phyloP scores from a whole-genome alignment of 1,140 invertebrate species.

The Venustaconcha ellipsiformis region DNA sequence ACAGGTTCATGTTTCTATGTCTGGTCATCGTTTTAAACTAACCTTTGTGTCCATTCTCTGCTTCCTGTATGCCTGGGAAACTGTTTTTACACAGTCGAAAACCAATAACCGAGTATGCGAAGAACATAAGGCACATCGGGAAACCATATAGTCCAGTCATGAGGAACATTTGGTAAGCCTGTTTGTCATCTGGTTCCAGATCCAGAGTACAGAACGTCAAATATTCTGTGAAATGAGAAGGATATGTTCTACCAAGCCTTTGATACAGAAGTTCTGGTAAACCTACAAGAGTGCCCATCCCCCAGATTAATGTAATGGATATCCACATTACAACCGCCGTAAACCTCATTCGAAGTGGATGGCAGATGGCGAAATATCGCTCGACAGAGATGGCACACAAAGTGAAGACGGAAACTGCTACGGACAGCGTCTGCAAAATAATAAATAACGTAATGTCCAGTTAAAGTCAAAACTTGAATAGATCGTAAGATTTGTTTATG shows the following conservation, averaged over 20 bases:
- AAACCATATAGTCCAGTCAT: conserved; percentile 62
- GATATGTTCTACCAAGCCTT: conserved; percentile 29
- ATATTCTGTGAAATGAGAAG: conserved; percentile 28
- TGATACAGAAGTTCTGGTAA: conserved; percentile 47
- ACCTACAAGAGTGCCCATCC: conserved; percentile 77
- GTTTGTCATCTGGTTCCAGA: conserved; percentile 45
- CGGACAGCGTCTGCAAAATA: conserved; percentile 81
- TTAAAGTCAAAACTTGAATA: no score
- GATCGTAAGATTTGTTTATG: no score
- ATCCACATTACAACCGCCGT: conserved; percentile 82
- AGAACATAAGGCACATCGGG: conserved; percentile 38
- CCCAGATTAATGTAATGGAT: conserved; percentile 82
- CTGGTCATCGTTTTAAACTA: no score
- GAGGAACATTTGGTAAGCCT: conserved; percentile 77
- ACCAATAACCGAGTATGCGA: conserved; percentile 18
- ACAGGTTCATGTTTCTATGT: no score
- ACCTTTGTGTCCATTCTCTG: no score
- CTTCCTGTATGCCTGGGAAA: not conserved
- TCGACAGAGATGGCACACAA: conserved; percentile 91
- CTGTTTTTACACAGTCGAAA: conserved; percentile 13
- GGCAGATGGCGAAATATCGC: conserved; percentile 92
- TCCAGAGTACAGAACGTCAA: conserved; percentile 18
- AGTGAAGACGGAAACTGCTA: conserved; percentile 89
- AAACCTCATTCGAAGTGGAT: conserved; percentile 81
- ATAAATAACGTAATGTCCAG: not conserved